Conservation (phyloP, 2,797 vertebrate genomes). For the Tolypeutes matacus region DNA sequence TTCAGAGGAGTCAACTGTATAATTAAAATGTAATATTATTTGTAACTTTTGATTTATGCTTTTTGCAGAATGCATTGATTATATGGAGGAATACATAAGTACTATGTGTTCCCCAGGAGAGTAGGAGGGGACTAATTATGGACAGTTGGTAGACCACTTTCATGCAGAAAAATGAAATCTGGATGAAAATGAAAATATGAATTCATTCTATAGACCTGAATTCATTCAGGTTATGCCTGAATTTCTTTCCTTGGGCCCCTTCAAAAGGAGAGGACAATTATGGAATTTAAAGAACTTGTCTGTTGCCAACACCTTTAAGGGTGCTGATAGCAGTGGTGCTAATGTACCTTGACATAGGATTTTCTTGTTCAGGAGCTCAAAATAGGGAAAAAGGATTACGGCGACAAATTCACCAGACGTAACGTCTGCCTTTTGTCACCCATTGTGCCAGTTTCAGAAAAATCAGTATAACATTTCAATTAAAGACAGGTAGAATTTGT, state of each 20-base stretch:
- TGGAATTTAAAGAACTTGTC: conserved; percentile 61
- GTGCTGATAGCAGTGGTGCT: conserved; percentile 80
- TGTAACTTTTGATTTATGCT: background rate
- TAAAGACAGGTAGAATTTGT: conserved; percentile 84
- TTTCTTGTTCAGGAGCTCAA: conserved; percentile 83
- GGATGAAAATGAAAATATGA: conserved; percentile 48
- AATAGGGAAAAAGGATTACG: conserved; percentile 84
- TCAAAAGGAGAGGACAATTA: conserved; percentile 40
- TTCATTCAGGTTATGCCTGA: background rate
- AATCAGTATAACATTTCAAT: conserved; percentile 85
- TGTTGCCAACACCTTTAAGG: conserved; percentile 56
- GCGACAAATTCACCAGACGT: conserved; percentile 85
- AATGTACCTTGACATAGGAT: conserved; percentile 85
- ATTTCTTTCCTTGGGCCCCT: conserved; percentile 11
- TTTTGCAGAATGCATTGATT: background rate
- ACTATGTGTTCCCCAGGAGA: background rate
- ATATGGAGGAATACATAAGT: background rate
- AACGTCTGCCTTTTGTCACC: conserved; percentile 86
- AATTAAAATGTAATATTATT: conserved; percentile 34
- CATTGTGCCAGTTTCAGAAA: conserved; percentile 85
- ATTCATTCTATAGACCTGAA: background rate
- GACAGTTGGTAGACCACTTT: conserved; percentile 51
- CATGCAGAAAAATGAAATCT: conserved; percentile 56
- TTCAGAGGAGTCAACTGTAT: background rate
- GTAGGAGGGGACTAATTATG: background rate